These are phyloP conservation scores for Oreochromis grahami DNA, from an alignment of 2,797 vertebrate species.

Conservation along the genomic window DNA sequence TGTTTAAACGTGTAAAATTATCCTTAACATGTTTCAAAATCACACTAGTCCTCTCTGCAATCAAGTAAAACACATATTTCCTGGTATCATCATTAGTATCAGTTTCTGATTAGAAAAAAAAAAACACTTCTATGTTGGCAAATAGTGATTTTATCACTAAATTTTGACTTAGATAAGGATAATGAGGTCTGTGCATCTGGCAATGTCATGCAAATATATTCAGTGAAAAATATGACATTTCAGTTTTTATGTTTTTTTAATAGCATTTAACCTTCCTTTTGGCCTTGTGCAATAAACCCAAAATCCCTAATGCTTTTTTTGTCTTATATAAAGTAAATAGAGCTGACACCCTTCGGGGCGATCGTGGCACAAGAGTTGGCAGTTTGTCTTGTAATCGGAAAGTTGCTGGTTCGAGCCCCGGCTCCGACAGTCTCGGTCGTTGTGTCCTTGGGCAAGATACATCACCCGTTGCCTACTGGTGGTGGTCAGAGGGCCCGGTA, in stretches of 20 bases:
- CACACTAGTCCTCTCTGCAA: not conserved
- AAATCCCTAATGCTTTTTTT: not conserved
- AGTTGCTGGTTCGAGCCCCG: too few species aligned
- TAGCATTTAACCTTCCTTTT: not conserved
- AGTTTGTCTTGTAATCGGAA: too few species aligned
- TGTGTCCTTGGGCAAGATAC: too few species aligned
- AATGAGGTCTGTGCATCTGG: not conserved
- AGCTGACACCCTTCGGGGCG: not conserved
- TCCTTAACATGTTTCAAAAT: not conserved
- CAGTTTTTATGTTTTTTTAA: not conserved
- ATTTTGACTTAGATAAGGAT: not conserved
- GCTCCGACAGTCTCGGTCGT: too few species aligned
- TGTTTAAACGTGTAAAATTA: not conserved
- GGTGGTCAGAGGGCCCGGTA: too few species aligned
- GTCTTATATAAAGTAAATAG: not conserved
- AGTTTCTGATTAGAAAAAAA: not conserved
- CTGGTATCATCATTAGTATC: not conserved
- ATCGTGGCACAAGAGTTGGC: too few species aligned
- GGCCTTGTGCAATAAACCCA: not conserved
- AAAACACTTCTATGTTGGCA: not conserved
- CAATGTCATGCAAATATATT: not conserved
- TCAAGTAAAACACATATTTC: not conserved
- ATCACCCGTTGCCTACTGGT: too few species aligned
- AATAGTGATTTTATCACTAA: not conserved
- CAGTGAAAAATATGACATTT: not conserved